Conservation (phyloP, 2,113 vertebrate species). For the Grus americana region DNA sequence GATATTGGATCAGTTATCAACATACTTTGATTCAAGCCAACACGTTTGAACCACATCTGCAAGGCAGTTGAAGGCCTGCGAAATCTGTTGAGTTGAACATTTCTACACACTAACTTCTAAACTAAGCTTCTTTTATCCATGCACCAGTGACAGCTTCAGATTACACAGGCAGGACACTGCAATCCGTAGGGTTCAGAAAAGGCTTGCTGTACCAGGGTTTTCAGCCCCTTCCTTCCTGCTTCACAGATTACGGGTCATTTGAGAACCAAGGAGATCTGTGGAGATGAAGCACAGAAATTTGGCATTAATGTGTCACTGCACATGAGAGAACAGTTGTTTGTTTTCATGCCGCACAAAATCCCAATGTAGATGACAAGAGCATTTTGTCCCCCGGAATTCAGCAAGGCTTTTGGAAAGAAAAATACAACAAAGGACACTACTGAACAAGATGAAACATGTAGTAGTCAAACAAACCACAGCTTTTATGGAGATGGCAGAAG, state of each 20-base stretch:
- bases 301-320: neutral
- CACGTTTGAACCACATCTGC: neutral
- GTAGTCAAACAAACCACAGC: neutral
- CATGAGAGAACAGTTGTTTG: neutral
- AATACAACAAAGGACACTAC: neutral
- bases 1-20: neutral
- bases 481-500: neutral
- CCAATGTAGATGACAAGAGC: neutral
- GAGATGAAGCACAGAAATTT: conserved; percentile 3
- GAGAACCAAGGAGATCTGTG: neutral
- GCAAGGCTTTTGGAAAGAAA: neutral
- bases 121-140: neutral
- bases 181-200: neutral
- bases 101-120: neutral
- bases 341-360: neutral
- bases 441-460: neutral
- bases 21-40: neutral
- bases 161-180: neutral
- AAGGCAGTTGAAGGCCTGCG: neutral
- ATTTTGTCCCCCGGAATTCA: neutral
- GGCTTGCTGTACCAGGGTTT: neutral
- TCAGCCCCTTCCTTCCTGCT: neutral
- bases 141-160: neutral
- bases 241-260: neutral
- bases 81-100: neutral